A percentile compares a stretch with the other conserved stretches of the same genome.
Conservation (phyloP, 2,797 vertebrate genomes). For the Acipenser oxyrinchus region DNA sequence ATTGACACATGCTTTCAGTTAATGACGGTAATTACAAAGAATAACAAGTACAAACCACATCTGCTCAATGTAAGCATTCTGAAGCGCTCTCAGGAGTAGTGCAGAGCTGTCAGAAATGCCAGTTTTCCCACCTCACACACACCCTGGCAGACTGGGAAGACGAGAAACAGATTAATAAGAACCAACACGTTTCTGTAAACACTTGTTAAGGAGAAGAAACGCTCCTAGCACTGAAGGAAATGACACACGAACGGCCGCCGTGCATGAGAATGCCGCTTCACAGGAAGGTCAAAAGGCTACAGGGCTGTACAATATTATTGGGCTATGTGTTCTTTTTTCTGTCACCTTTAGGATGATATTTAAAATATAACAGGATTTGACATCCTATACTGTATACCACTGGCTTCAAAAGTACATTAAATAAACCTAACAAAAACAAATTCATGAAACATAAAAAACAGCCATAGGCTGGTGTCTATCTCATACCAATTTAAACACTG, state of each 20-base stretch:
- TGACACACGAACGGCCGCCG: conserved; percentile 21
- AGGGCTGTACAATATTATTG: conserved; percentile 14
- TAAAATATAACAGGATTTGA: neutral
- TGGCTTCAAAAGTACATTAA: too few relatives aligned
- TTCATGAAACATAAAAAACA: too few relatives aligned
- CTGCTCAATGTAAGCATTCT: conserved; percentile 83
- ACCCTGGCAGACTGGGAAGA: conserved; percentile 51
- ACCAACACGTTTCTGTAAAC: conserved; percentile 84
- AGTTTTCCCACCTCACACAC: conserved; percentile 41
- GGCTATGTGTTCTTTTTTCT: conserved; percentile 31
- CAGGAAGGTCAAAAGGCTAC: conserved; percentile 58
- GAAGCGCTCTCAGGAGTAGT: conserved; percentile 44
- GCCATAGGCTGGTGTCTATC: too few relatives aligned
- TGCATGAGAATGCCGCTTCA: conserved; percentile 25
- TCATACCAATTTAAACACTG: too few relatives aligned
- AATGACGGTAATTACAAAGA: conserved; percentile 97
- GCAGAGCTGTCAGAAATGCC: conserved; percentile 68
- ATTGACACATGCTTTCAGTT: conserved; percentile 95
- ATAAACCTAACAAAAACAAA: too few relatives aligned
- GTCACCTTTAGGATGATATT: conserved; percentile 10
- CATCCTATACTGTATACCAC: too few relatives aligned
- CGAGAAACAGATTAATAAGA: conserved; percentile 89
- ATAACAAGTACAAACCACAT: conserved; percentile 88
- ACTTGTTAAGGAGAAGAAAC: conserved; percentile 57
- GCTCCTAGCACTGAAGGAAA: conserved; percentile 38